Evolutionary conservation across 2,113 vertebrate genomes (phyloP), one percentile per base, ranked within the genome.

Genomic region (Bufo gargarizans): DNA sequence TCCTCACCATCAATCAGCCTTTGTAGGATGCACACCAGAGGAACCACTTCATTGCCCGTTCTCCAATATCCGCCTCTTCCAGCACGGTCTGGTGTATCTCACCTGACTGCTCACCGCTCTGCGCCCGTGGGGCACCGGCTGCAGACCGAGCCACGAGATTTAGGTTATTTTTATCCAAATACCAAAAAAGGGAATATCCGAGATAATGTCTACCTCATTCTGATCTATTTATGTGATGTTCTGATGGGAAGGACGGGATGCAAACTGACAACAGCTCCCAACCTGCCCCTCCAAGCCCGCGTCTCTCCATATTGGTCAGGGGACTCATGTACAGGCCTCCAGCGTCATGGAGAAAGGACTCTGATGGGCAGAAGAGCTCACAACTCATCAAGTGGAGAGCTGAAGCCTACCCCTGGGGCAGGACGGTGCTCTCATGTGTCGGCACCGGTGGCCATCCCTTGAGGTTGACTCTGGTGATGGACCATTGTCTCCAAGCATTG

Each of bases 181-280:
- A 94, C 94, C 95, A 94, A 94, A 96, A 94, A 94, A 94, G 93
- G 93, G 92, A 89, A 91, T 94, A 92, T 89, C 85, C 92, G 89
- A 9, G 89, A 88, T 93, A 91, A 92, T 93, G 94, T 95, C 96
- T 97, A 96, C 96, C 96, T 97, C 96, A 95, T 95, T 89, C 91
- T 91, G 59, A 72, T 88, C 22, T 82, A 88, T 82, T 63, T 88
- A 88, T 80, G 33, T 33, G 20, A 67, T n/a, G 49, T 45, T 72
- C 55, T 61, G 19, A 43, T 4, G 78, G 78, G 55, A 61, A 43
- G 47, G 80, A 82, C 8, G 58, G 33, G 45, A 4, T 59, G 19
- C 4, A 4, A 20, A 16, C 19, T 1, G 3, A 53, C 4, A 10
- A 20, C 49, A 53, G n/a, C 14, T 77, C 47, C 74, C 74, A 77